Percentiles rank a stretch among this genome's conserved stretches.
Conservation (phyloP, 1,140 invertebrate genomes). For the Leptopilina clavipes region DNA sequence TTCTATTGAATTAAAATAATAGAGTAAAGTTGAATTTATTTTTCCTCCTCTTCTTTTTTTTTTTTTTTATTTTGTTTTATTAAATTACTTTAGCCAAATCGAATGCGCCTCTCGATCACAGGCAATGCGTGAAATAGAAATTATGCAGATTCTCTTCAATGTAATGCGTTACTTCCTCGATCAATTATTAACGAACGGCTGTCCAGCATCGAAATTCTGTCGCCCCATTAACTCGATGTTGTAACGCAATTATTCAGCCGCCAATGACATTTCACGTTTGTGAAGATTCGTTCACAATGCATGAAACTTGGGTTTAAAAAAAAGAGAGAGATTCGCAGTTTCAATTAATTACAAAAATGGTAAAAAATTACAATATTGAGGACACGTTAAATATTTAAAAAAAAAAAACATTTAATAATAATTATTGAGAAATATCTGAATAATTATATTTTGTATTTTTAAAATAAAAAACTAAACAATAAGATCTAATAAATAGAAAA, state of each 20-base stretch:
- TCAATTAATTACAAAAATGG: neutral
- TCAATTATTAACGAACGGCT: slow-evolving; percentile 55
- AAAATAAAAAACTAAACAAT: too few species aligned
- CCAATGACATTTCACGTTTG: slow-evolving; percentile 40
- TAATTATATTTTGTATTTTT: too few species aligned
- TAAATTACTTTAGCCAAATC: neutral
- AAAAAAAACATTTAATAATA: neutral
- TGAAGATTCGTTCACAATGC: slow-evolving; percentile 24
- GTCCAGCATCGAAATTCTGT: slow-evolving; percentile 54
- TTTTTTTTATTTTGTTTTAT: slow-evolving; percentile 16
- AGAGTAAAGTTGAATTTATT: neutral
- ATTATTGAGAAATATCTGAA: too few species aligned
- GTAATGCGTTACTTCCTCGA: slow-evolving; percentile 46
- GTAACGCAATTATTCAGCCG: slow-evolving; percentile 60
- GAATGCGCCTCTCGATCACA: neutral
- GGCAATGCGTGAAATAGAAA: neutral
- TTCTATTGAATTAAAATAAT: slow-evolving; percentile 13
- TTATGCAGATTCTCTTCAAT: neutral
- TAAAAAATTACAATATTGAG: neutral
- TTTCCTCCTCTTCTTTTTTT: neutral
- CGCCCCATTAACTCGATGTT: slow-evolving; percentile 39
- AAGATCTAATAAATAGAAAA: too few species aligned
- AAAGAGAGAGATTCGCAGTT: neutral
- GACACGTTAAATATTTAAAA: neutral
- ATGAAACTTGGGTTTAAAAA: neutral